These are phyloP conservation scores for Centrocercus urophasianus DNA, from an alignment of 2,113 vertebrate species.

Conservation along the genomic window DNA sequence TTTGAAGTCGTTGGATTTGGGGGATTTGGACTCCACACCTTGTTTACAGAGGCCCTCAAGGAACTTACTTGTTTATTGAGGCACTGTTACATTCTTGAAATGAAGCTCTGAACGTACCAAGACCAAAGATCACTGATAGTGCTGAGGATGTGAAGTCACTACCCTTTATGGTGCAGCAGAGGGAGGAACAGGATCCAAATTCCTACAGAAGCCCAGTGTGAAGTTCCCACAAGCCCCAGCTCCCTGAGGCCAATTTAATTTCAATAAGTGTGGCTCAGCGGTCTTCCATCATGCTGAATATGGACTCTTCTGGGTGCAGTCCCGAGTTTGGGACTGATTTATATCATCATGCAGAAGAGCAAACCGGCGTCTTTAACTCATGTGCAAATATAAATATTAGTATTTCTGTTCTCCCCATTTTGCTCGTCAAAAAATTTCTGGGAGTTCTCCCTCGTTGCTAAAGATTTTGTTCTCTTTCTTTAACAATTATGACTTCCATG, in stretches of 20 bases:
- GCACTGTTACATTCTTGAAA: background rate
- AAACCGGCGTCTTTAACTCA: constrained; percentile 59
- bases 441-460: background rate
- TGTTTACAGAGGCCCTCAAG: background rate
- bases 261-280: background rate
- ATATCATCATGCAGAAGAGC: background rate
- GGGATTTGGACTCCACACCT: background rate
- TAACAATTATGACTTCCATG: background rate
- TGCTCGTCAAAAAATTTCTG: background rate
- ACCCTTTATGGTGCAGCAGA: background rate
- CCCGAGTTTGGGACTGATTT: constrained; percentile 18
- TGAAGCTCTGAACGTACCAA: background rate
- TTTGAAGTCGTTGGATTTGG: background rate
- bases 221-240: background rate
- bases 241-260: constrained; percentile 42
- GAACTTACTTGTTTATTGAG: background rate
- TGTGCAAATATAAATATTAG: background rate
- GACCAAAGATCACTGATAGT: background rate
- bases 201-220: background rate
- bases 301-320: background rate
- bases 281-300: background rate
- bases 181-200: constrained; percentile 7
- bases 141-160: background rate
- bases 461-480: background rate
- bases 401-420: background rate